These are phyloP conservation scores for Clinocottus analis DNA, from an alignment of 2,113 vertebrate genomes.

Conservation along the genomic window DNA sequence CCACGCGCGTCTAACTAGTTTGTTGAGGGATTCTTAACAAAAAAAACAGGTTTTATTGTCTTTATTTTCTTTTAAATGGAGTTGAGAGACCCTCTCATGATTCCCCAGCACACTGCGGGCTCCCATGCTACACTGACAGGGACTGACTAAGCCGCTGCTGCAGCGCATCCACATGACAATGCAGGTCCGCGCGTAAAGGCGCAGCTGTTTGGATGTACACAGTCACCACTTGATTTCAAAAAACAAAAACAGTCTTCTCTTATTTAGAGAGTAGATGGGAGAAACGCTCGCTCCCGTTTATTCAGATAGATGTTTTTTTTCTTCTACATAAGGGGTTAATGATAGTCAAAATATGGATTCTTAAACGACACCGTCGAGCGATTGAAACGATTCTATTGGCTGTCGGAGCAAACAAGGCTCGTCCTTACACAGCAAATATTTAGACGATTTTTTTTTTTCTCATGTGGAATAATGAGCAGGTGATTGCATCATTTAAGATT, in stretches of 20 bases:
- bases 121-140: constrained; percentile 22
- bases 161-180: constrained; percentile 67
- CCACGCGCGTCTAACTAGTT: not conserved
- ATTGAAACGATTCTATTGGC: constrained; percentile 56
- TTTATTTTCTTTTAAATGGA: not conserved
- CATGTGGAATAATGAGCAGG: constrained; percentile 53
- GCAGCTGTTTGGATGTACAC: constrained; percentile 28
- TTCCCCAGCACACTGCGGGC: constrained; percentile 5
- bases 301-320: not conserved
- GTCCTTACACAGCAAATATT: constrained; percentile 79
- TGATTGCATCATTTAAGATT: not conserved
- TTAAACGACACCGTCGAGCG: constrained; percentile 42
- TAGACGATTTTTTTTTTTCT: constrained; percentile 41
- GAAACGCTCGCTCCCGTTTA: not conserved
- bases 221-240: not conserved
- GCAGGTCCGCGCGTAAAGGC: constrained; percentile 58
- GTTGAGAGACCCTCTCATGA: not conserved
- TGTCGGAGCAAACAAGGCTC: constrained; percentile 56
- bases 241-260: not conserved
- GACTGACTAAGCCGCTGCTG: constrained; percentile 62
- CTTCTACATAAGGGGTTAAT: constrained; percentile 1
- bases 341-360: constrained; percentile 27
- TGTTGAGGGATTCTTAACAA: not conserved
- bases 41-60: no score
- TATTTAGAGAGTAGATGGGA: not conserved